Evolutionary conservation across 2,888 invertebrate species (phyloP), one percentile per base, ranked within the genome.

Genomic region (Dermolepida albohirtum): DNA sequence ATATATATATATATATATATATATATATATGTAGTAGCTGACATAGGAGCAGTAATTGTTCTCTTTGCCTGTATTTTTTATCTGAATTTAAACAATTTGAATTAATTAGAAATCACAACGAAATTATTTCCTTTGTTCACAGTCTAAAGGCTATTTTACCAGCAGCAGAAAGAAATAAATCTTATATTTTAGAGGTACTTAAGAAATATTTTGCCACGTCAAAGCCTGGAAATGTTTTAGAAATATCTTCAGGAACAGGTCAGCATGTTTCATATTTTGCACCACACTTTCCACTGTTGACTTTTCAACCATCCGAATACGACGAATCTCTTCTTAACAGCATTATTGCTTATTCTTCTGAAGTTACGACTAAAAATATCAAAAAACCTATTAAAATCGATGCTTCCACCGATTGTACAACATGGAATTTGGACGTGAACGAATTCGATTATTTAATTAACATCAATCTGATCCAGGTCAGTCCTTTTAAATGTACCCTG

Each of bases 401-500:
- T 78, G 87, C 92, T n/a, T 82, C 87, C 7, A 84, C 86, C 50
- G 86, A 85, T 8, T 78, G 79, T 47, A 69, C 69, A 1, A 74
- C 78, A 0, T 85, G 85, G 85, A 72, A 76, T 14, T 65, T 77
- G 12, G 62, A 73, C 17, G 64, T 73, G 4, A 70, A 76, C 16
- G 55, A 72, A 17, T 87, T 89, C 76, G 94, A 96, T 82, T 91
- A 93, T 72, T 88, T 96, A 73, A 87, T 92, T 71, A 92, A 91
- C 84, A 87, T 91, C 47, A 97, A 97, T 79, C 92, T 97, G 92
- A 90, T 96, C 55, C 96, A 97, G 79, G 93, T 96, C 67, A 88
- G 90, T 55, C 92, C 93, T 0, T 92, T 88, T 84, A 81, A 85
- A 34, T 94, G 94, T 77, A 88, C 94, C 0, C 82, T 89, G 78